Evolutionary conservation across 2,888 invertebrate species (phyloP).

Genomic region (Allolobophora icterica): DNA sequence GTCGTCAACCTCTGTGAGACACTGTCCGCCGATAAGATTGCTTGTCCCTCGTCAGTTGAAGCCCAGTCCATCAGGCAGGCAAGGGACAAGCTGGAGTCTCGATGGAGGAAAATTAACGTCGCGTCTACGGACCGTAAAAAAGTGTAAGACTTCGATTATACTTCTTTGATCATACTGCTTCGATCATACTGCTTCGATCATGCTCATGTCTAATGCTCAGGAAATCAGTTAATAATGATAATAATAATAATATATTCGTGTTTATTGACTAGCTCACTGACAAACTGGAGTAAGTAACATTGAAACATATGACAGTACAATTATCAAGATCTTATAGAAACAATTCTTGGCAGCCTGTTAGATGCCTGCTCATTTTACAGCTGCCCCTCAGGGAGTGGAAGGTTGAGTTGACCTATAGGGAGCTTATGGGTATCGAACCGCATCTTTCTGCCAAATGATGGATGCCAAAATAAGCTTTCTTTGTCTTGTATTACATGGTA

Average conservation of each 20-base stretch:
- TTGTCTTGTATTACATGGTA: background rate
- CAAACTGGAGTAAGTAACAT: too few relatives aligned
- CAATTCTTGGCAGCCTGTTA: too few relatives aligned
- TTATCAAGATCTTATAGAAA: too few relatives aligned
- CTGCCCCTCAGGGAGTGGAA: too few relatives aligned
- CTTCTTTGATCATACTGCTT: background rate
- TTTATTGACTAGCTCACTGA: too few relatives aligned
- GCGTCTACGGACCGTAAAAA: slow-evolving; percentile 55
- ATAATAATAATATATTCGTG: too few relatives aligned
- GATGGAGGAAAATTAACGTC: slow-evolving; percentile 61
- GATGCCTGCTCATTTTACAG: too few relatives aligned
- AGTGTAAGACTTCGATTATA: slow-evolving; percentile 50
- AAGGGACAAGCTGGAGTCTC: slow-evolving; percentile 57
- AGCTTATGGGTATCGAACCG: too few relatives aligned
- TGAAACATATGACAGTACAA: too few relatives aligned
- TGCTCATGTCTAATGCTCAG: background rate
- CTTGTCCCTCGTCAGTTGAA: slow-evolving; percentile 62
- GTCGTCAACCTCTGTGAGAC: slow-evolving; percentile 63
- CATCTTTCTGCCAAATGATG: background rate
- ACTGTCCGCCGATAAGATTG: slow-evolving; percentile 61
- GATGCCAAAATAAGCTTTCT: background rate
- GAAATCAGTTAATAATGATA: background rate
- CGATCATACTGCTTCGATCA: background rate
- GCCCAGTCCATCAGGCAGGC: slow-evolving; percentile 58
- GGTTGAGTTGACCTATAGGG: too few relatives aligned